Percentiles rank a stretch among this genome's conserved stretches.
Evolutionary conservation across 2,113 vertebrate genomes (phyloP).

Genomic region (Mustela lutreola): DNA sequence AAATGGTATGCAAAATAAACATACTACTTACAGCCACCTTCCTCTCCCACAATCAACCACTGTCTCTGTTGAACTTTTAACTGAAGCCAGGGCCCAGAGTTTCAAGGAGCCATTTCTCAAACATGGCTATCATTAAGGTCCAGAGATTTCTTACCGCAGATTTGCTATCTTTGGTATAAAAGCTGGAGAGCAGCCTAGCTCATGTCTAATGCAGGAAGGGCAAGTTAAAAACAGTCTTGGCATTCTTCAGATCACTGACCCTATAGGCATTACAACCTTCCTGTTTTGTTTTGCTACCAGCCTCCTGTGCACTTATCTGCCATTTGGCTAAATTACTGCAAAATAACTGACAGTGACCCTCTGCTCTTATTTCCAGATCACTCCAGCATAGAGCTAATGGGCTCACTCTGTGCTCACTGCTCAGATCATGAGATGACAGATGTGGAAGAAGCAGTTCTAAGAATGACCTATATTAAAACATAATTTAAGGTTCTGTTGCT

Average conservation of each 20-base stretch:
- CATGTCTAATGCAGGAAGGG: not conserved
- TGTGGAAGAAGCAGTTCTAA: not conserved
- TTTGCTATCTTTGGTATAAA: conserved; percentile 46
- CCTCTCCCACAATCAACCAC: not conserved
- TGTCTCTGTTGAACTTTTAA: conserved; percentile 52
- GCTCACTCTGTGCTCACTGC: not conserved
- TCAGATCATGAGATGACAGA: not conserved
- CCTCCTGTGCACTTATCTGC: not conserved
- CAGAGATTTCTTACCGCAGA: conserved; percentile 40
- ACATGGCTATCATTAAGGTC: not conserved
- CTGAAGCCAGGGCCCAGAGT: conserved; percentile 37
- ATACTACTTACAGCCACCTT: not conserved
- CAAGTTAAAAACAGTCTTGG: conserved; percentile 37
- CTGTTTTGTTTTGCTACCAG: conserved; percentile 34
- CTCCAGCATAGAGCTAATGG: not conserved
- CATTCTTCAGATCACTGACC: not conserved
- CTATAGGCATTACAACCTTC: not conserved
- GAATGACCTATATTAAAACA: not conserved
- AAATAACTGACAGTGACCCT: accelerated
- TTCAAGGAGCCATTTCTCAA: conserved; percentile 8
- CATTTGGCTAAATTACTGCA: conserved; percentile 19
- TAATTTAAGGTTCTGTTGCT: not conserved
- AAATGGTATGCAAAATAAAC: not conserved
- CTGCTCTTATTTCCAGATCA: not conserved
- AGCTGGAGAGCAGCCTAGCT: not conserved